A percentile compares a stretch with the other conserved stretches of the same genome.
Evolutionary conservation across 2,797 vertebrate genomes (phyloP).

Genomic region (Aplochiton taeniatus): DNA sequence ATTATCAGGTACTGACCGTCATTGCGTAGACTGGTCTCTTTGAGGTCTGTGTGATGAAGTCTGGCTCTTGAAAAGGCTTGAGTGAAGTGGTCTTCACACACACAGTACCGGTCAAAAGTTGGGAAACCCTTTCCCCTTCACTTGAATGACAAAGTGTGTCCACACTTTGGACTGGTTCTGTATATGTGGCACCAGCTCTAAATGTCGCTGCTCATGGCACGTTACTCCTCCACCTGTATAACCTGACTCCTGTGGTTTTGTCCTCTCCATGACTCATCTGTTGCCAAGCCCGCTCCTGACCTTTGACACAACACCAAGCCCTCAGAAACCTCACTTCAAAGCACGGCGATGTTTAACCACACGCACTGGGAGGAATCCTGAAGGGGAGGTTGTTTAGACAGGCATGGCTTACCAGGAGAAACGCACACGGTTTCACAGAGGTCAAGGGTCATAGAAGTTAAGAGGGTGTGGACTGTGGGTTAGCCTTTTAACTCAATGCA

Average conservation of each 20-base stretch:
- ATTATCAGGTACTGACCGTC: too few relatives aligned
- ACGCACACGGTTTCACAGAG: background rate
- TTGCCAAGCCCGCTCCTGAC: background rate
- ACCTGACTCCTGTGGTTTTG: constrained; percentile 9
- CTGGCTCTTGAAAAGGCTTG: too few relatives aligned
- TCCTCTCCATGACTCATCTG: background rate
- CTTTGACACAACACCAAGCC: constrained; percentile 5
- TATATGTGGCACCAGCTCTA: too few relatives aligned
- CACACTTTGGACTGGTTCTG: too few relatives aligned
- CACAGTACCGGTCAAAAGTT: too few relatives aligned
- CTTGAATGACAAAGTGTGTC: too few relatives aligned
- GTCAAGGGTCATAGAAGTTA: background rate
- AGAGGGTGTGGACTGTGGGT: background rate
- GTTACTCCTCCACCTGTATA: too few relatives aligned
- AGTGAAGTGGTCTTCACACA: too few relatives aligned
- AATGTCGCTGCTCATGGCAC: too few relatives aligned
- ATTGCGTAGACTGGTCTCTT: too few relatives aligned
- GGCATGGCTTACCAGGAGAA: background rate
- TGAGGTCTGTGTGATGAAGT: too few relatives aligned
- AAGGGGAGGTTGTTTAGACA: background rate
- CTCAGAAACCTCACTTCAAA: constrained; percentile 28
- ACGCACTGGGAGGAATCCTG: background rate
- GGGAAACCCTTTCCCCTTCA: too few relatives aligned
- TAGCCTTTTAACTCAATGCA: background rate
- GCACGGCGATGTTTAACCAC: constrained; percentile 23